Percentiles rank a stretch among this genome's conserved stretches.
Conservation (phyloP, 1,140 invertebrate genomes). For the Neodiprion pinetum region DNA sequence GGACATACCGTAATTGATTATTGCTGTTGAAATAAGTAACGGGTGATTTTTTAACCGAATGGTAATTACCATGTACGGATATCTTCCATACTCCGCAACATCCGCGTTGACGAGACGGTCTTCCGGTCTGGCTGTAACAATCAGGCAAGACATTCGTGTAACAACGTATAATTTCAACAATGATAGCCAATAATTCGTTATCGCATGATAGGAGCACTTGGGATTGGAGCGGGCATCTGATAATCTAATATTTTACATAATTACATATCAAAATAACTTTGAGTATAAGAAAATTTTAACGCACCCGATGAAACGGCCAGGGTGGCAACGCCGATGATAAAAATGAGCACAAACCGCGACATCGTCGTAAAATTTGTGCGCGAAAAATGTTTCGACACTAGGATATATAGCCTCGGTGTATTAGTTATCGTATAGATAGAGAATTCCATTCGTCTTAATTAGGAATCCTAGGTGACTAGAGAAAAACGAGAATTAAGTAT, state of each 20-base stretch:
- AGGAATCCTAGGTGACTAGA: not conserved
- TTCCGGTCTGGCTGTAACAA: not conserved
- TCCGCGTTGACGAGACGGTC: not conserved
- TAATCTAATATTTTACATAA: no score
- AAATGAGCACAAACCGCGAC: not conserved
- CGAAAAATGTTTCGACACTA: not conserved
- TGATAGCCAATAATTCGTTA: no score
- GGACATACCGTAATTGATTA: not conserved
- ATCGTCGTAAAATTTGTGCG: not conserved
- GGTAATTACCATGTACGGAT: conserved; percentile 7
- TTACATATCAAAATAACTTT: not conserved
- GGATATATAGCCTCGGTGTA: not conserved
- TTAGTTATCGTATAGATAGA: not conserved
- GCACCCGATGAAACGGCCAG: not conserved
- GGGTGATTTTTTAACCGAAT: not conserved
- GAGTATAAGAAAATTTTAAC: not conserved
- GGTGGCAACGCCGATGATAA: not conserved
- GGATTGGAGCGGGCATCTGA: no score
- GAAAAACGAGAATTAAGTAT: not conserved
- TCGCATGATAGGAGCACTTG: no score
- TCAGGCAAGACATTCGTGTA: not conserved
- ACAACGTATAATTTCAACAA: no score
- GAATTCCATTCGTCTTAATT: not conserved
- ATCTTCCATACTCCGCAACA: not conserved
- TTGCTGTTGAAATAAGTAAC: not conserved